Base-by-base conservation (phyloP, 1,140 invertebrate species). In the Helicorthomorpha holstii region DNA sequence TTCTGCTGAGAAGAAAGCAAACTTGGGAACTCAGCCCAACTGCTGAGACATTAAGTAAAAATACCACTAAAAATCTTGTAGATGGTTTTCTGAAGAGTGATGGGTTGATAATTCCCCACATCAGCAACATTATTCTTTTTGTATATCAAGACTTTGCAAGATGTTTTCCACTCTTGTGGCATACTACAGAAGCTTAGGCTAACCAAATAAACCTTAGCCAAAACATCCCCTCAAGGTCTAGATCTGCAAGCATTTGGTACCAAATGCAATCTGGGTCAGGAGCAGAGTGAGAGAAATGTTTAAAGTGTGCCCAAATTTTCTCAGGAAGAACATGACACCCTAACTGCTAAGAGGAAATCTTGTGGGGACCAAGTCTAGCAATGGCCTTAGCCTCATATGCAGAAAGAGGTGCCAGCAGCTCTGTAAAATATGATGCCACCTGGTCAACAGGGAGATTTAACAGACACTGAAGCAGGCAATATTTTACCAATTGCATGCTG, bases 61-160 rank as follows among this genome's bases (percentile, higher is more conserved):
- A 54, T 16, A 4, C 27, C 54, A 0, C 56, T 58, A 19, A 54
- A 59, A 0, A 59, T 46, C 2, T 54, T 29, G 1, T 54, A 25
- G n/a, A 59, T 12, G 1, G 54, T 46, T n/a, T 45, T 51, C 1
- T 47, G 46, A 1, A 61, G 58, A 10, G 57, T 54, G 16, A 62
- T 57, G 0, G 62, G 59, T 21, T 58, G 46, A 57, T 58, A 63
- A 29, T 62, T 59, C 26, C 45, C 41, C 14, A 61, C 25, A 24
- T 58, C 53, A 12, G 49, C 46, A n/a, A 47, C 42, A 3, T 54
- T 45, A 21, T 26, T 44, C 1, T 52, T 52, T 48, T 63, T 63
- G 16, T 48, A 57, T 14, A 63, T 50, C 0, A 60, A 55, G 12
- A 59, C 57, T 1, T 47, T 50, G 1, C 44, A 38, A 38, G 56